Evolutionary conservation across 2,888 invertebrate species (phyloP), one percentile per base, ranked within the genome.

Genomic region (Drosophila tripunctata): DNA sequence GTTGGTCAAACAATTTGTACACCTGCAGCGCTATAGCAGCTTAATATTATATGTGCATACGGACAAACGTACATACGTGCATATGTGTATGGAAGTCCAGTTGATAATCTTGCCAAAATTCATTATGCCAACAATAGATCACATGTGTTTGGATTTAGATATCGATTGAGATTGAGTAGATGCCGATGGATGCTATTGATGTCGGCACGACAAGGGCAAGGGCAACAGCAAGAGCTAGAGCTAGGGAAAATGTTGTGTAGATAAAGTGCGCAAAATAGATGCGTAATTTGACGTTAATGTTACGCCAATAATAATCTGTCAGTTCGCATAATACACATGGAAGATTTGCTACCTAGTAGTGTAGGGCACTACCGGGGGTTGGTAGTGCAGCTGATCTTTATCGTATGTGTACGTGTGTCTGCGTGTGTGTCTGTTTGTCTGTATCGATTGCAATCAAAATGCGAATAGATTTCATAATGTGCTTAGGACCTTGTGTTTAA

Each of bases 291-390:
- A 85, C 87, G 87, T 88, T 89, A 89, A 90, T 89, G 89, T 84
- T 86, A 85, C 88, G 88, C 88, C 87, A 87, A 88, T 88, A 88
- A 89, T 88, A 88, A 90, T 86, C 87, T 87, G 82, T 89, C 89
- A 88, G 87, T 80, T 79, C 75, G 73, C 77, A 87, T 87, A 87
- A 80, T 15, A 47, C 63, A 35, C 43, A 47, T 38, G 38, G 21
- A 40, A 35, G 58, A 65, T 48, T 35, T 44, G 36, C 51, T 73
- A 62, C 61, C 61, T 51, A 69, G 15, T n/a, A n/a, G n/a, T n/a
- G n/a, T n/a, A 40, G 22, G 41, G 30, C 12, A 4, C 8, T 36
- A 17, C 24, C 36, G n/a, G n/a, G n/a, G n/a, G n/a, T n/a, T n/a
- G n/a, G n/a, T n/a, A n/a, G n/a, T n/a, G n/a, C 67, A 77, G 67